Percentiles rank a stretch among this genome's conserved stretches.
These are phyloP conservation scores for Congeria kusceri DNA, from an alignment of 2,888 invertebrate genomes.

Conservation along the genomic window DNA sequence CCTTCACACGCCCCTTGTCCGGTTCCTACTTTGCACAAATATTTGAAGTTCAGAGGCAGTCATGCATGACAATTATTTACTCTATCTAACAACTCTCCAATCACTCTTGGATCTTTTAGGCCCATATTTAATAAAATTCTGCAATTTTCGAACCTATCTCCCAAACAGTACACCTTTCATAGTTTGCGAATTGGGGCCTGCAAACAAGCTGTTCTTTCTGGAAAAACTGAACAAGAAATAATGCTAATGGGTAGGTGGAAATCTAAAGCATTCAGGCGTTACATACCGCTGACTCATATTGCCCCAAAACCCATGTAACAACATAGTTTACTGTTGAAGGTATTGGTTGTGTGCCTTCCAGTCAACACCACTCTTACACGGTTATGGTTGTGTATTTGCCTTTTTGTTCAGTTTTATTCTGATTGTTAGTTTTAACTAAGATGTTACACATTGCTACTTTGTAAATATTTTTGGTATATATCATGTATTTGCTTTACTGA, in stretches of 20 bases:
- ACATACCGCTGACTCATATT: conserved; percentile 15
- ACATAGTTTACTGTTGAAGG: too few relatives aligned
- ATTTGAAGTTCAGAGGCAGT: conserved; percentile 3
- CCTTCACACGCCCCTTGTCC: not conserved
- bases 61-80: not conserved
- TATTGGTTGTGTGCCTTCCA: too few relatives aligned
- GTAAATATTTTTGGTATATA: too few relatives aligned
- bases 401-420: too few relatives aligned
- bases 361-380: too few relatives aligned
- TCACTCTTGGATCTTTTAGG: not conserved
- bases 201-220: conserved; percentile 32
- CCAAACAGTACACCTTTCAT: conserved; percentile 22
- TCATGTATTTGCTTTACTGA: too few relatives aligned
- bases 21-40: not conserved
- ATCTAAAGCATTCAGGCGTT: conserved; percentile 37
- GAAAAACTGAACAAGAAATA: conserved; percentile 22
- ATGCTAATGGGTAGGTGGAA: conserved; percentile 43
- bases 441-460: too few relatives aligned
- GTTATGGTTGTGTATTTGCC: too few relatives aligned
- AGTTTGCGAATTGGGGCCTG: conserved; percentile 37
- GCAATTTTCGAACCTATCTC: conserved; percentile 12
- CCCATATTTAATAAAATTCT: not conserved
- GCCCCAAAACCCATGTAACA: not conserved
- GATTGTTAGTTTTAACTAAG: too few relatives aligned
- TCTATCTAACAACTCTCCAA: not conserved